phyloP scores from a whole-genome alignment of 2,797 vertebrate species.

The Tokudaia muenninki region DNA sequence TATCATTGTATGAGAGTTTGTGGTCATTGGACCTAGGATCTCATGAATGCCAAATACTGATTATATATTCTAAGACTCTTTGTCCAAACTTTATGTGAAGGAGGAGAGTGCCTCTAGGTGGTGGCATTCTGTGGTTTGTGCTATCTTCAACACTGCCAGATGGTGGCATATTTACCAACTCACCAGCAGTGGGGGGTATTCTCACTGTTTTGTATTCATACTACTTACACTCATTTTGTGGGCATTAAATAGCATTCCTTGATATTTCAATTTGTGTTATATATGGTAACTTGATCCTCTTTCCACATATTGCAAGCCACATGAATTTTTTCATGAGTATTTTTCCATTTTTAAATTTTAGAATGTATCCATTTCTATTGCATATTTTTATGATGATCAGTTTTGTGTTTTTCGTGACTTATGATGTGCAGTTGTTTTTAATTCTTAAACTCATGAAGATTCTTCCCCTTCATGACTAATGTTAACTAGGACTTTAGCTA shows the following conservation, averaged over 20 bases:
- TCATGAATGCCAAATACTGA: background rate
- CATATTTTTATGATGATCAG: slow-evolving; percentile 43
- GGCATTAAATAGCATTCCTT: background rate
- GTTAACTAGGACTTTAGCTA: background rate
- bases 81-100: background rate
- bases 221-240: background rate
- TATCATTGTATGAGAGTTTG: background rate
- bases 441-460: slow-evolving; percentile 35
- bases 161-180: background rate
- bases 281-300: slow-evolving; percentile 5
- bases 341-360: slow-evolving; percentile 39
- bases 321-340: slow-evolving; percentile 3
- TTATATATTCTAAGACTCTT: background rate
- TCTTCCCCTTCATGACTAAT: background rate
- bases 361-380: slow-evolving; percentile 31
- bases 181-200: background rate
- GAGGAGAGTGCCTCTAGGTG: background rate
- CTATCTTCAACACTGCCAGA: background rate
- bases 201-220: background rate
- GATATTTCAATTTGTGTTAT: slow-evolving; percentile 36
- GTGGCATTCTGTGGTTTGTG: background rate
- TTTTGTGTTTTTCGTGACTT: slow-evolving; percentile 53
- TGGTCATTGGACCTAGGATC: background rate
- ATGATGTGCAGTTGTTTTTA: background rate
- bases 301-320: background rate